Conservation (phyloP, 2,113 vertebrate genomes). For the Chamaetylas fuelleborni region DNA sequence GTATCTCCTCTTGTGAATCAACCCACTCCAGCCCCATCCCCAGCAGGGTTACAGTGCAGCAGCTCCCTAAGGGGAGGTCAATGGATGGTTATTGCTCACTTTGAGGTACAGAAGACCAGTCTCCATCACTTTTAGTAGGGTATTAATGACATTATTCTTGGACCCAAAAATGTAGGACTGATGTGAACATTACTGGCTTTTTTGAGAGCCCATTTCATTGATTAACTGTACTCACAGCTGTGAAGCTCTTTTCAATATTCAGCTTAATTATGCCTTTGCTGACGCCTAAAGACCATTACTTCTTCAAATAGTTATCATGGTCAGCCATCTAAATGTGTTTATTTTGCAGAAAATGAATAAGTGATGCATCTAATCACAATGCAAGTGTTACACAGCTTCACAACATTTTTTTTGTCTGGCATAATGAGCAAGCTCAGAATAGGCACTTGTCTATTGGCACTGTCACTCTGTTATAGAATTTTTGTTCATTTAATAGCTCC, state of each 20-base stretch:
- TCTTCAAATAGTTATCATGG: conserved; percentile 24
- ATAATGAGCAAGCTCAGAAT: neutral
- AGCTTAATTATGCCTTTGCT: conserved; percentile 3
- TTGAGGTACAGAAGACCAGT: neutral
- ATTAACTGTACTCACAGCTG: conserved; percentile 4
- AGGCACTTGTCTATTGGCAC: neutral
- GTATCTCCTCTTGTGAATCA: neutral
- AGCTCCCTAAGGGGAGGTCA: neutral
- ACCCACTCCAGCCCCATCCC: fast-evolving
- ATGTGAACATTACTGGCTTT: neutral
- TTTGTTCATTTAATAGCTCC: conserved; percentile 8
- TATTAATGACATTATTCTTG: neutral
- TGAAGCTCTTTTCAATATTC: neutral
- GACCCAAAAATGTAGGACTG: neutral
- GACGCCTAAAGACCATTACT: neutral
- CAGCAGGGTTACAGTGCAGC: neutral
- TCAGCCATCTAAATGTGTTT: neutral
- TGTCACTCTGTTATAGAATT: neutral
- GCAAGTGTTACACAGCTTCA: neutral
- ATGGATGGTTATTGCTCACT: neutral
- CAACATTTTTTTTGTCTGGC: neutral
- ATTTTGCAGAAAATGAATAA: conserved; percentile 6
- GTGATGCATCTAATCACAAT: conserved; percentile 16
- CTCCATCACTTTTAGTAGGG: neutral
- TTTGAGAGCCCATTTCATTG: neutral